phyloP scores from a whole-genome alignment of 2,113 vertebrate species.

The Tor tambroides region DNA sequence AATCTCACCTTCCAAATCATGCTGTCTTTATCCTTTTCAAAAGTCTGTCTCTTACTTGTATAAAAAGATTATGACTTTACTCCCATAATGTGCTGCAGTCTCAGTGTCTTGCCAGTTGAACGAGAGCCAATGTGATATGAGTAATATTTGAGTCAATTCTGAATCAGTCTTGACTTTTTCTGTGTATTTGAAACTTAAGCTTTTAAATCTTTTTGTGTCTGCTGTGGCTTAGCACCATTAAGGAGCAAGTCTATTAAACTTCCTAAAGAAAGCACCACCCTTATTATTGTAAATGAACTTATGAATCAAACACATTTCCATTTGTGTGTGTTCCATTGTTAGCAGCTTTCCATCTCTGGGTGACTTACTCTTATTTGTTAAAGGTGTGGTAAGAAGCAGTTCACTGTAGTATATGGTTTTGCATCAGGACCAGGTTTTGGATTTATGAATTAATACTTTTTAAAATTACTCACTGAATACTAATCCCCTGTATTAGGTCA shows the following conservation, averaged over 20 bases:
- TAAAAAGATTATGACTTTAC: conserved; percentile 41
- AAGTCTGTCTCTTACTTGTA: not conserved
- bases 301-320: conserved; percentile 29
- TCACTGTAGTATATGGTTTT: not conserved
- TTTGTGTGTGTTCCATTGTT: not conserved
- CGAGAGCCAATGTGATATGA: not conserved
- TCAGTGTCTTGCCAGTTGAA: conserved; percentile 22
- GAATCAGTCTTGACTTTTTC: conserved; percentile 7
- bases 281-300: conserved; percentile 4
- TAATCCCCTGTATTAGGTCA: not conserved
- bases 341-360: not conserved
- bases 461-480: not conserved
- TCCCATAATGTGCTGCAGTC: not conserved
- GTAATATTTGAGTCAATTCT: conserved; percentile 14
- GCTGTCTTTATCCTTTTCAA: not conserved
- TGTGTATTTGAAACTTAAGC: conserved; percentile 18
- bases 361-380: not conserved
- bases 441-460: not conserved
- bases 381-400: not conserved
- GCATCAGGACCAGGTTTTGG: not conserved
- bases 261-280: not conserved
- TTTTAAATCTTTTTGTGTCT: not conserved
- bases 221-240: not conserved
- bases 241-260: not conserved
- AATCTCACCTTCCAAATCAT: conserved; percentile 27